Evolutionary conservation across 2,888 invertebrate genomes (phyloP), one percentile per base, ranked within the genome.

Genomic region (Artemia sp.): DNA sequence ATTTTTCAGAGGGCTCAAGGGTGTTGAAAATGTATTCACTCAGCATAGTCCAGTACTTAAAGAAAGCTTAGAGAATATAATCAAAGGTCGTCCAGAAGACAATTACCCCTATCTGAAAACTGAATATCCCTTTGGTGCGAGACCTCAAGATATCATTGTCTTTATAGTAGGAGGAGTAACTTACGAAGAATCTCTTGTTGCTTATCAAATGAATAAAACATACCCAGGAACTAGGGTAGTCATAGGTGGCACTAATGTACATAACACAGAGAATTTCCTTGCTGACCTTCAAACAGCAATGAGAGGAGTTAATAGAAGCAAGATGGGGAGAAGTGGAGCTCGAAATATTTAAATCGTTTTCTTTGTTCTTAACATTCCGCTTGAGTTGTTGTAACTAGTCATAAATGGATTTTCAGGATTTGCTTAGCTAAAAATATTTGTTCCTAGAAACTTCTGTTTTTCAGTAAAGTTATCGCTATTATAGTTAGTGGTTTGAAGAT

Each of bases 11-110:
- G 91, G 90, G 19, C 81, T 93, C 24, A 90, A 89, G 80, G 98
- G 96, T 1, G 96, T 98, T 0, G 98, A 99, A 78, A 99, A 99
- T 80, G 92, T 99, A 72, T 99, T 95, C 80, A 97, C 98, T 0
- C 98, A 98, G 77, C 98, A 99, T 79, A 88, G 88, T n/a, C 96
- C 98, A 0, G 81, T 93, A 50, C 79, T 99, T 8, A 86, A 88
- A 75, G 91, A 92, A 77, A 87, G 90, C 0, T 78, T 98, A 0
- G 96, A 96, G 75, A 92, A 93, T 76, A 81, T 95, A 0, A 84
- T 91, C 52, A 93, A 91, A 77, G 94, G 93, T 2, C 87, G 88
- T n/a, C 85, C 88, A 71, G 92, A 93, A 75, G 85, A 86, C 72
- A 79, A 85, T 7, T 96, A 89, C 80, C 96, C 95, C 0, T 88